Percentiles rank a stretch among this genome's conserved stretches.
Conservation (phyloP, 2,888 invertebrate genomes). For the Drosophila fulvimacula region DNA sequence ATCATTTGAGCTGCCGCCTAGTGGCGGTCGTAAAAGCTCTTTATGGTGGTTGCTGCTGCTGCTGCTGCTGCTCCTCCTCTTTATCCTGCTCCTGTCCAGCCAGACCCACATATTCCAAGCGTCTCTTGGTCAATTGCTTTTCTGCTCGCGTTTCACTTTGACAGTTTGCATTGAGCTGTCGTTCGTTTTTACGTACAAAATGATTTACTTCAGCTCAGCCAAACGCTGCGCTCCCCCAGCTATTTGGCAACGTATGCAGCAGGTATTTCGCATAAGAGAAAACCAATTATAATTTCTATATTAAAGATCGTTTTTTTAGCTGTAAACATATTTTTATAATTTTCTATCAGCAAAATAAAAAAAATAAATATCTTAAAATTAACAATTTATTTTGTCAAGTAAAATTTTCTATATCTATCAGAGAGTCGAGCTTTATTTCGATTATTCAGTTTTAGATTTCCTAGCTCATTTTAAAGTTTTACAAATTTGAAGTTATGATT, state of each 20-base stretch:
- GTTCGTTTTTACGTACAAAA: slow-evolving; percentile 30
- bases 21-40: slow-evolving; percentile 70
- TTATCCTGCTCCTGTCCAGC: slow-evolving; percentile 18
- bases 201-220: slow-evolving; percentile 30
- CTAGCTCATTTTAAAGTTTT: not conserved
- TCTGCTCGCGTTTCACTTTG: slow-evolving; percentile 14
- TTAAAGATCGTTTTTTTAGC: not conserved
- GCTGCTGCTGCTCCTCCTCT: slow-evolving; percentile 22
- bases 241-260: not conserved
- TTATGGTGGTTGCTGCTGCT: slow-evolving; percentile 71
- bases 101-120: slow-evolving; percentile 1
- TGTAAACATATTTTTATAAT: not conserved
- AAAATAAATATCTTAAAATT: no score
- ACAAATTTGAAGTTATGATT: slow-evolving; percentile 19
- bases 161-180: slow-evolving; percentile 38
- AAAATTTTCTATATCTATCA: not conserved
- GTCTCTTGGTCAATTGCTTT: slow-evolving; percentile 25
- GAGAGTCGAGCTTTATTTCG: no score
- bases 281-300: not conserved
- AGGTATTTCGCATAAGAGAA: not conserved
- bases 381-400: not conserved
- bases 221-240: not conserved
- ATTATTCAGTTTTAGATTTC: not conserved
- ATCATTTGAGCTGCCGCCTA: slow-evolving; percentile 70
- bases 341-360: no score